phyloP scores from a whole-genome alignment of 2,888 invertebrate genomes.

The Chymomyza fuscimana region DNA sequence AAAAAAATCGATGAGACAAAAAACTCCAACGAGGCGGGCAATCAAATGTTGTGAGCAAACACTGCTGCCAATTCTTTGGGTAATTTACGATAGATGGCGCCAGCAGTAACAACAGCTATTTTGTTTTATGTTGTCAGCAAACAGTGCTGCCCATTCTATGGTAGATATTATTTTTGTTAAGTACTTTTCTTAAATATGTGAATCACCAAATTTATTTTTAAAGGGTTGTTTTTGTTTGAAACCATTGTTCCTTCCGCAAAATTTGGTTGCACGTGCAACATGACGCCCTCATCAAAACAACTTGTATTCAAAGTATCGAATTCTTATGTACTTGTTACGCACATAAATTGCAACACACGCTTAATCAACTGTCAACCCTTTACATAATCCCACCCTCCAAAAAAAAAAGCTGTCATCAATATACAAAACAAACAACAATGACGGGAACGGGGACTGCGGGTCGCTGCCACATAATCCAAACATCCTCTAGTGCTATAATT shows the following conservation, averaged over 20 bases:
- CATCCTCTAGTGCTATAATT: conserved; percentile 40
- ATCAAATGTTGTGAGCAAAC: no score
- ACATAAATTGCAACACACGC: background rate
- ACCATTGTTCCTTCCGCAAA: background rate
- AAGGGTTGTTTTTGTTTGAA: background rate
- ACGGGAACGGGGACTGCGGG: background rate
- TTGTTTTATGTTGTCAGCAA: no score
- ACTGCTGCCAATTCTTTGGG: no score
- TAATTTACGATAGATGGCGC: no score
- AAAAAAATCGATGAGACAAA: no score
- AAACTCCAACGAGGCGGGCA: no score
- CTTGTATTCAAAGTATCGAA: background rate
- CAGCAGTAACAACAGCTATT: no score
- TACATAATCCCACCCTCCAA: background rate
- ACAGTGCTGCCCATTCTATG: no score
- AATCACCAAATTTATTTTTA: background rate
- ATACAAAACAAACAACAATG: conserved; percentile 1
- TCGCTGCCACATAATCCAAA: conserved; percentile 1
- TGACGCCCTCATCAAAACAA: conserved; percentile 10
- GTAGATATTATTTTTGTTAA: no score
- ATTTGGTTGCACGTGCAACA: background rate
- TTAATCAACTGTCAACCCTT: background rate
- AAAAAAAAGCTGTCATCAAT: background rate
- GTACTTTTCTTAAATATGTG: no score
- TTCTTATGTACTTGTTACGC: background rate